Percentiles rank a stretch among this genome's conserved stretches.
Conservation (phyloP, 2,113 vertebrate genomes). For the Romanogobio albipinnatus region DNA sequence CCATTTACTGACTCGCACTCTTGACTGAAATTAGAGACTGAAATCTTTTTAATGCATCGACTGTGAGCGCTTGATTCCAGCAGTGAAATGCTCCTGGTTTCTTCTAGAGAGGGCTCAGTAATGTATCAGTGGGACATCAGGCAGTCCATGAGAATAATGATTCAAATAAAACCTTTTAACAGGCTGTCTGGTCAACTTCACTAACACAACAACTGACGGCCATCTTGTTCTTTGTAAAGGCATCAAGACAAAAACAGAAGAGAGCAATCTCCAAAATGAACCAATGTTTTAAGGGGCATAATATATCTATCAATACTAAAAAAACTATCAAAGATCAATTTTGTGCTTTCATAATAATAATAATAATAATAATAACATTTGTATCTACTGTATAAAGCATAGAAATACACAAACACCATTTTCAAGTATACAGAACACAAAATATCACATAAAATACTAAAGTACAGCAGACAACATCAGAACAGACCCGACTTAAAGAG, state of each 20-base stretch:
- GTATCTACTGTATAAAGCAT: constrained; percentile 44
- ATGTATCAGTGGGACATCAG: too few relatives aligned
- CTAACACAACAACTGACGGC: not conserved
- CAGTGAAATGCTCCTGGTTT: not conserved
- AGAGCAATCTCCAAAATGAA: not conserved
- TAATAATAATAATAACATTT: constrained; percentile 48
- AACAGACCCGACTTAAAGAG: constrained; percentile 27
- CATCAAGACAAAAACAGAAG: not conserved
- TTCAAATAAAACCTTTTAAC: not conserved
- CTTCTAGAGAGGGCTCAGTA: too few relatives aligned
- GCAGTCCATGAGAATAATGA: not conserved
- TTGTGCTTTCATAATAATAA: constrained; percentile 53
- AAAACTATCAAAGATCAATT: constrained; percentile 6
- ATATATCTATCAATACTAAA: not conserved
- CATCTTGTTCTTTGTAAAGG: not conserved
- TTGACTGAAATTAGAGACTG: not conserved
- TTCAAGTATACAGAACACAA: constrained; percentile 55
- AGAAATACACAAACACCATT: constrained; percentile 39
- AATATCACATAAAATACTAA: constrained; percentile 14
- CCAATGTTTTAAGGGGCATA: not conserved
- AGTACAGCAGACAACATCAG: constrained; percentile 19
- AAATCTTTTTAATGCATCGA: not conserved
- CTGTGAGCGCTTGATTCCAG: not conserved
- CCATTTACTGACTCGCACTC: not conserved
- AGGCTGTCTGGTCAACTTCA: not conserved